These are phyloP conservation scores for Paradisaea rubra DNA, from an alignment of 2,113 vertebrate species.

Conservation along the genomic window DNA sequence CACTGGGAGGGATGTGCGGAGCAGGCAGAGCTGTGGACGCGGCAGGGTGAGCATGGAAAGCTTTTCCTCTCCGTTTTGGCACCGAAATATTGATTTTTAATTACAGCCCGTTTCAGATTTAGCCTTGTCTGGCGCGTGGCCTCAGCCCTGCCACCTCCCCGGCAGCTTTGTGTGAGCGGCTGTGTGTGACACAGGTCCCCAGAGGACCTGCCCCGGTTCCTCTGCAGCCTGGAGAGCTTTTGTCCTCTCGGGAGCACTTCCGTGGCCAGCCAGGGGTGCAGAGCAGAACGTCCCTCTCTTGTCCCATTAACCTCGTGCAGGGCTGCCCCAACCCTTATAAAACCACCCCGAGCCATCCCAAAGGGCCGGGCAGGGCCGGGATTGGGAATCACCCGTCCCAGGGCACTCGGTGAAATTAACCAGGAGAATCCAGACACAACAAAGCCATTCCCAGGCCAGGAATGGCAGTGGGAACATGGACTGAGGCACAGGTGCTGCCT, in stretches of 20 bases:
- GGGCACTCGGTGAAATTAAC: not conserved
- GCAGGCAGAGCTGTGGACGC: not conserved
- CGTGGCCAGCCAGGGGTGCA: not conserved
- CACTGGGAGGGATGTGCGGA: not conserved
- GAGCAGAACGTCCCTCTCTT: not conserved
- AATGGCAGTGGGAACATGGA: rapidly evolving
- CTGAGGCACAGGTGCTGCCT: not conserved
- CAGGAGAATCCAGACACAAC: not conserved
- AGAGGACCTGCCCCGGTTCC: not conserved
- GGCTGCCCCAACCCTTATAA: not conserved
- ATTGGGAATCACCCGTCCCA: not conserved
- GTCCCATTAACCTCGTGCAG: not conserved
- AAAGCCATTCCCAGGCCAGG: not conserved
- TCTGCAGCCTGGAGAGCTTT: not conserved
- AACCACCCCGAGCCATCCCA: rapidly evolving
- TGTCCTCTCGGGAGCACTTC: rapidly evolving
- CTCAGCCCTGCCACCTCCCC: not conserved
- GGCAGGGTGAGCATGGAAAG: not conserved
- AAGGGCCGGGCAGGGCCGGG: not conserved
- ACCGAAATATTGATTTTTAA: not conserved
- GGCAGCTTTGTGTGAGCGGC: not conserved
- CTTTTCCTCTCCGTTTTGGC: not conserved
- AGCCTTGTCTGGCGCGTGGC: not conserved
- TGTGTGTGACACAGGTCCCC: not conserved
- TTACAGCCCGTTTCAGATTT: not conserved